A percentile compares a stretch with the other conserved stretches of the same genome.
Conservation (phyloP, 1,140 invertebrate genomes). For the Papilio machaon region DNA sequence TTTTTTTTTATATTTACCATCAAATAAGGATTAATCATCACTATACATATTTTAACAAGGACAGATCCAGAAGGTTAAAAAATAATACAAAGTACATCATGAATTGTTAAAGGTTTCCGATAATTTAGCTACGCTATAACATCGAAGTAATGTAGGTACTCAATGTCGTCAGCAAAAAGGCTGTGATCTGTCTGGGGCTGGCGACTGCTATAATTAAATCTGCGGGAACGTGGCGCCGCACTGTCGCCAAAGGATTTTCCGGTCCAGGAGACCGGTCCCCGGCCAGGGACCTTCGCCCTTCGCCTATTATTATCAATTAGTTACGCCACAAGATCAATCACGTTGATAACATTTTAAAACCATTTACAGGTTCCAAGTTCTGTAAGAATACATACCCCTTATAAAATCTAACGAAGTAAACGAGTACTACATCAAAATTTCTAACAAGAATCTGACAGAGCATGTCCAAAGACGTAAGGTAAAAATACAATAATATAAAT, state of each 20-base stretch:
- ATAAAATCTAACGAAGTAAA: not conserved
- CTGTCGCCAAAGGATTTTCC: slow-evolving; percentile 51
- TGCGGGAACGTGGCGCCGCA: slow-evolving; percentile 32
- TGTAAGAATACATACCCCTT: not conserved
- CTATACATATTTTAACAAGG: too few relatives aligned
- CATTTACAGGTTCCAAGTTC: not conserved
- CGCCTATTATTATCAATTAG: slow-evolving; percentile 19
- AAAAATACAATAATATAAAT: not conserved
- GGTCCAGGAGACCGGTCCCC: slow-evolving; percentile 49
- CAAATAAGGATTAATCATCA: too few relatives aligned
- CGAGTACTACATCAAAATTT: not conserved
- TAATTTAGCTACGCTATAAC: too few relatives aligned
- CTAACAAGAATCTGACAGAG: not conserved
- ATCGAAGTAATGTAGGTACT: too few relatives aligned
- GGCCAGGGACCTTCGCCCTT: slow-evolving; percentile 32
- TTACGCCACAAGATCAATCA: not conserved
- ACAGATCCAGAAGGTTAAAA: too few relatives aligned
- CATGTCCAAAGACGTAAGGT: not conserved
- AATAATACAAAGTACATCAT: too few relatives aligned
- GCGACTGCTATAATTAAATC: slow-evolving; percentile 38
- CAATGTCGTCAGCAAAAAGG: not conserved
- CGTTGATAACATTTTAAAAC: not conserved
- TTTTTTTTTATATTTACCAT: too few relatives aligned
- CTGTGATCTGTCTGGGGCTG: not conserved
- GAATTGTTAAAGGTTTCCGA: too few relatives aligned